A percentile compares a stretch with the other conserved stretches of the same genome.
Evolutionary conservation across 2,113 vertebrate genomes (phyloP).

Genomic region (Amazona vittata): DNA sequence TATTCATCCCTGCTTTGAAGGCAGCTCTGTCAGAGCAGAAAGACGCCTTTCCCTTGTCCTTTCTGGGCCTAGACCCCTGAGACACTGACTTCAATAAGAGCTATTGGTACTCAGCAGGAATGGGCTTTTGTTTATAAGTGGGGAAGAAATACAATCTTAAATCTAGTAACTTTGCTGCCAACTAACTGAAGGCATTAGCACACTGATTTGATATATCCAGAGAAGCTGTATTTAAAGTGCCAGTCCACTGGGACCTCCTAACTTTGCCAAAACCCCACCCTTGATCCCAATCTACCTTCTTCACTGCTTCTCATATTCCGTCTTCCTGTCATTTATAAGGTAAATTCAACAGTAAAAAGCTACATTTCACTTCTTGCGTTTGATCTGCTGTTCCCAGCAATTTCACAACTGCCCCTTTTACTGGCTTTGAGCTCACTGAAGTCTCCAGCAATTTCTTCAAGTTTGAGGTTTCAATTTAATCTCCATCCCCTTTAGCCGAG

Average conservation of each 20-base stretch:
- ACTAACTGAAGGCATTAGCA: not conserved
- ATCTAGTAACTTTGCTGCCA: not conserved
- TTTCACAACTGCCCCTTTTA: not conserved
- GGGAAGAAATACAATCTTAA: constrained; percentile 26
- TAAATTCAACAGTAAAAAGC: not conserved
- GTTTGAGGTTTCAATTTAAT: not conserved
- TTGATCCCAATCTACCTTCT: not conserved
- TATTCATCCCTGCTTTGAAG: not conserved
- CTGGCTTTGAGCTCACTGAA: not conserved
- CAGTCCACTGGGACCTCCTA: not conserved
- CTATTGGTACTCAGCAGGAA: not conserved
- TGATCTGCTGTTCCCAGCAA: not conserved
- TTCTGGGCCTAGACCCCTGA: not conserved
- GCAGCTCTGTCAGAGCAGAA: not conserved
- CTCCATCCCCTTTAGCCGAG: not conserved
- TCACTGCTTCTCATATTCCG: not conserved
- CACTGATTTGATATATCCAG: not conserved
- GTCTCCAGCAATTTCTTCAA: not conserved
- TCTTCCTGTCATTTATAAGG: not conserved
- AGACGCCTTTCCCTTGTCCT: not conserved
- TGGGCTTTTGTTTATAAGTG: not conserved
- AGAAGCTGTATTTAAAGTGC: not conserved
- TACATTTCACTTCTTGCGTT: not conserved
- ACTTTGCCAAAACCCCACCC: not conserved
- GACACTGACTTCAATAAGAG: not conserved